phyloP scores from a whole-genome alignment of 2,113 vertebrate species.

The Smithornis capensis region DNA sequence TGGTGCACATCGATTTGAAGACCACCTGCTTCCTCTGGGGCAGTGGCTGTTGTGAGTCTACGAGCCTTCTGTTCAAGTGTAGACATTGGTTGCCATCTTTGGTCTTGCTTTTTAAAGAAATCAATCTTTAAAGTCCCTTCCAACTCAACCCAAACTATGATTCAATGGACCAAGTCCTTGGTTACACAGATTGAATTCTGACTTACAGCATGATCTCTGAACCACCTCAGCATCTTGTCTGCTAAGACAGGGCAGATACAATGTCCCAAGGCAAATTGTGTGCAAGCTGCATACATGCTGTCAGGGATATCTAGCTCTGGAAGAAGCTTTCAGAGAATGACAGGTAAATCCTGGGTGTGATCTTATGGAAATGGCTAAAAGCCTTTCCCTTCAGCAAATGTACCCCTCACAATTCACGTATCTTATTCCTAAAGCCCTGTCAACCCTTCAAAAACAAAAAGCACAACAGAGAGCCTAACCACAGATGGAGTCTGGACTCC shows the following conservation, averaged over 20 bases:
- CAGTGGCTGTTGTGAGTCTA: background rate
- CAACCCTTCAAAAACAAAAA: background rate
- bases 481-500: background rate
- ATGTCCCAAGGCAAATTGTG: background rate
- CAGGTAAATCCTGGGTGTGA: background rate
- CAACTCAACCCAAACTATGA: background rate
- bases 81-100: background rate
- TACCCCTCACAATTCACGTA: background rate
- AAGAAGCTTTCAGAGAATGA: background rate
- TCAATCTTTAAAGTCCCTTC: background rate
- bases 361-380: background rate
- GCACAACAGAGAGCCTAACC: background rate
- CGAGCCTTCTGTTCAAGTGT: background rate
- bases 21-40: background rate
- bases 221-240: fast-evolving
- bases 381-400: background rate
- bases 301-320: background rate
- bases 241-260: background rate
- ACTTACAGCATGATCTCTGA: background rate
- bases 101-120: background rate
- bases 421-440: background rate
- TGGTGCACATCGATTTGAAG: background rate
- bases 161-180: background rate
- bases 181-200: background rate
- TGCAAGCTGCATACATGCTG: background rate